Conservation (phyloP, 1,140 invertebrate genomes). For the Sinella curviseta region DNA sequence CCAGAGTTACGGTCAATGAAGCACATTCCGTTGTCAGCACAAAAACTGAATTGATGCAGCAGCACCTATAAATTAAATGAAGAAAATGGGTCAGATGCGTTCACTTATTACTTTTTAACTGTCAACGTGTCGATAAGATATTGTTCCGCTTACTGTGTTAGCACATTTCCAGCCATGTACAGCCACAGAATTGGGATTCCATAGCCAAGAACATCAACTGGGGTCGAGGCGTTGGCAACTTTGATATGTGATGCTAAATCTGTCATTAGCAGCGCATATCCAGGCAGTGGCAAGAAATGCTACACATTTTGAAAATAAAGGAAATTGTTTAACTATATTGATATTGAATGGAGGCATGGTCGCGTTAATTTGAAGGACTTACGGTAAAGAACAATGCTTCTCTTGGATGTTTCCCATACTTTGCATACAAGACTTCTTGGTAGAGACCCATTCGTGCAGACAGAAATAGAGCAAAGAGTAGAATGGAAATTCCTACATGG, state of each 20-base stretch:
- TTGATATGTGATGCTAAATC: slow-evolving; percentile 73
- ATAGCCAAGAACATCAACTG: slow-evolving; percentile 56
- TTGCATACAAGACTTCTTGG: slow-evolving; percentile 84
- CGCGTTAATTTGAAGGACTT: slow-evolving; percentile 46
- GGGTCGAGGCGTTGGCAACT: slow-evolving; percentile 51
- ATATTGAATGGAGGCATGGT: neutral
- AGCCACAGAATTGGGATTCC: slow-evolving; percentile 72
- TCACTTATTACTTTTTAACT: slow-evolving; percentile 2
- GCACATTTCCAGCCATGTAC: slow-evolving; percentile 80
- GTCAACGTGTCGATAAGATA: neutral
- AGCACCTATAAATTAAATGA: slow-evolving; percentile 59
- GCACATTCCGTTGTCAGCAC: slow-evolving; percentile 88
- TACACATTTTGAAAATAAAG: slow-evolving; percentile 60
- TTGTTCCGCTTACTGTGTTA: slow-evolving; percentile 77
- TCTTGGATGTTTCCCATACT: slow-evolving; percentile 88
- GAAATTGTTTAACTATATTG: slow-evolving; percentile 27
- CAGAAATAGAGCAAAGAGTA: slow-evolving; percentile 85
- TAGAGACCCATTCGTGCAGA: slow-evolving; percentile 96
- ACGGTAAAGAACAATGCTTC: slow-evolving; percentile 93
- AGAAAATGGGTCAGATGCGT: neutral
- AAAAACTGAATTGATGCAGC: slow-evolving; percentile 94
- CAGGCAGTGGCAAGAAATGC: slow-evolving; percentile 84
- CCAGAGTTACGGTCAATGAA: slow-evolving; percentile 91
- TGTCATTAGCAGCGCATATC: slow-evolving; percentile 71
- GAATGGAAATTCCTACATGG: slow-evolving; percentile 80